Base-by-base conservation (phyloP, 2,797 vertebrate genomes). In the Danio kyathit region DNA sequence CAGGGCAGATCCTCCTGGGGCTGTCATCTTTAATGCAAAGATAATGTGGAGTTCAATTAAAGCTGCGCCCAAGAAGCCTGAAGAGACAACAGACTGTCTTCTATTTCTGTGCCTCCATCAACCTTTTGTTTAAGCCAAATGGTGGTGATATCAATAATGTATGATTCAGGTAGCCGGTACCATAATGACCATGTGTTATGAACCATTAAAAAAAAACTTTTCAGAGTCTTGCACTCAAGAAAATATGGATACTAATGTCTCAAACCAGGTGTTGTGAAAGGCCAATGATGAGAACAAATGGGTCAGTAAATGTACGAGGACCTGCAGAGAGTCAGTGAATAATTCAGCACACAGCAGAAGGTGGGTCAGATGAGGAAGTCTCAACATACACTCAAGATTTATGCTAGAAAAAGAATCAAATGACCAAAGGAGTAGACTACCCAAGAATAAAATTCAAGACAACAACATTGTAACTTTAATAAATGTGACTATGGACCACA, bases 11-110 rank as follows among this genome's bases (percentile, higher is more conserved):
- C 66, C 83, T 79, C 85, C 83, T 76, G 72, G 70, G 83, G 76
- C 81, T 66, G 75, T 74, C 60, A 73, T 83, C 81, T 82, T 85
- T 86, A 84, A 86, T 84, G 81, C 83, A 84, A 69, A 63, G 74
- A 84, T 80, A 78, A 86, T 72, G 64, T 59, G 5, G 48, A 78
- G 83, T 70, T 83, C 78, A 83, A 83, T 86, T 81, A 81, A 83
- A 70, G 65, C 70, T 66, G 80, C 12, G 43, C 57, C 43, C 60
- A 82, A 80, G 72, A 65, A 74, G 12, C 69, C 74, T 1, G 21
- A 43, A 82, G 74, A 83, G 65, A 81, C 67, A 71, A 64, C 54
- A 66, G 65, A 81, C 74, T 12, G 19, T 67, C 69, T 67, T 83
- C 65, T 51, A 46, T 69, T 80, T 41, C 59, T 44, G 12, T 5